These are phyloP conservation scores for Metopolophium dirhodum DNA, from an alignment of 1,140 invertebrate genomes.

Conservation along the genomic window DNA sequence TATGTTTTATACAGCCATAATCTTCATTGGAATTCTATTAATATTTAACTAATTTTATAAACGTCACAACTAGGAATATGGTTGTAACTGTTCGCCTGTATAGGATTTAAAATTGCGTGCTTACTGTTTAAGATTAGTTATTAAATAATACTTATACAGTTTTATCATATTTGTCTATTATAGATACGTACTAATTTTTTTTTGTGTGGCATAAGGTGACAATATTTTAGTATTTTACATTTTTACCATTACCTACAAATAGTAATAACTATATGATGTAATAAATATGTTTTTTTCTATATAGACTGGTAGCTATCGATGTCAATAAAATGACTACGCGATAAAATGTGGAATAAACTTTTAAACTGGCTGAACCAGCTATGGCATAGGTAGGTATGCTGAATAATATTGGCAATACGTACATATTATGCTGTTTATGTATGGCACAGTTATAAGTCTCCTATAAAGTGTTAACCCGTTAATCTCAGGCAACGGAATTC, in stretches of 20 bases:
- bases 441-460: neutral
- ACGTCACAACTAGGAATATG: neutral
- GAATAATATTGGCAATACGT: neutral
- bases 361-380: constrained; percentile 8
- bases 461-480: neutral
- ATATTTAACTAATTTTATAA: neutral
- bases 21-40: neutral
- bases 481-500: neutral
- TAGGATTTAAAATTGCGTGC: neutral
- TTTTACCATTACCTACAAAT: neutral
- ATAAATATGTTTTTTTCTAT: neutral
- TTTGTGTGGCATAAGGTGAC: neutral
- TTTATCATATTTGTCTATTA: neutral
- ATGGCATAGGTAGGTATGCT: neutral
- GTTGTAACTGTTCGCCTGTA: neutral
- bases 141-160: neutral
- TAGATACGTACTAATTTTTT: neutral
- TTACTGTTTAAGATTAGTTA: neutral
- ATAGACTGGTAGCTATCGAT: neutral
- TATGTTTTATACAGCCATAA: neutral
- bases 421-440: neutral
- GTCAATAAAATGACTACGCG: neutral
- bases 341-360: constrained; percentile 17
- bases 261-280: neutral
- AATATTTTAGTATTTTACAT: neutral